Evolutionary conservation across 92 coral and sea anemone species (phyloP).

Genomic region (Palythoa caribaeorum): DNA sequence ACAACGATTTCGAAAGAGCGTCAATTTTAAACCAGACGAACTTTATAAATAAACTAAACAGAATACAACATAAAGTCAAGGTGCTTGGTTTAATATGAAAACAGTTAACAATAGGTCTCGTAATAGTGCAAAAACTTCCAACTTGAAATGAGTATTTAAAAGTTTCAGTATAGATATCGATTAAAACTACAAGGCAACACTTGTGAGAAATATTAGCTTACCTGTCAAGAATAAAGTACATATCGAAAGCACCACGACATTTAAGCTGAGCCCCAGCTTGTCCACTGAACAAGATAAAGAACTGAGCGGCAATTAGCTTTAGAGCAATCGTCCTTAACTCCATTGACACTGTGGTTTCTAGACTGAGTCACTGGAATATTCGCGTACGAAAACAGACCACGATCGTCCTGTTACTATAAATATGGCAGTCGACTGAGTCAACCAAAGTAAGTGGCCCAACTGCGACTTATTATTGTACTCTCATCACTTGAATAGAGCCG

Average conservation of each 20-base stretch:
- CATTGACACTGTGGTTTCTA: not conserved
- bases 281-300: slow-evolving; percentile 16
- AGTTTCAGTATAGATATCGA: not conserved
- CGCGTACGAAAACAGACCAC: not conserved
- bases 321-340: not conserved
- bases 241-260: slow-evolving; percentile 45
- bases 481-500: not conserved
- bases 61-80: too few species aligned
- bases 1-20: too few species aligned
- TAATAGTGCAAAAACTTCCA: not conserved
- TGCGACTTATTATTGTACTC: not conserved
- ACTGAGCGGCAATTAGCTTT: not conserved
- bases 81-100: too few species aligned
- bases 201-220: slow-evolving; percentile 1
- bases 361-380: too few species aligned
- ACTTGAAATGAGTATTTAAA: not conserved
- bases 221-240: slow-evolving; percentile 44
- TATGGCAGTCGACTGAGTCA: not conserved
- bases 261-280: slow-evolving; percentile 34
- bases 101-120: too few species aligned
- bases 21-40: too few species aligned
- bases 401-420: not conserved
- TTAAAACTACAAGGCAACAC: not conserved
- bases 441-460: not conserved
- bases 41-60: too few species aligned